Percentiles rank a stretch among this genome's conserved stretches.
phyloP scores from a whole-genome alignment of 2,797 vertebrate species.

The Scyliorhinus canicula region DNA sequence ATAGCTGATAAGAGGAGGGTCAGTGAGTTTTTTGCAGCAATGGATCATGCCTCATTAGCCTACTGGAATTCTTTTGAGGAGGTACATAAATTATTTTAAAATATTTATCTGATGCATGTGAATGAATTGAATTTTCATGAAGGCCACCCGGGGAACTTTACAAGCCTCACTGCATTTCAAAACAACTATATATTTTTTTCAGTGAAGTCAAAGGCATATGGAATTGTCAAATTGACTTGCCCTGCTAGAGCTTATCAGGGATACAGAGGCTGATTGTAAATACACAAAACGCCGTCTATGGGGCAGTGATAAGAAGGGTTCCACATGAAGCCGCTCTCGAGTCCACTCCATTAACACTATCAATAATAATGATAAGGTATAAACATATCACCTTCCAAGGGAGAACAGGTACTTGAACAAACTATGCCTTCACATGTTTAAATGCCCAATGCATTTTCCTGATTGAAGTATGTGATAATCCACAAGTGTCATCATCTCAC shows the following conservation, averaged over 20 bases:
- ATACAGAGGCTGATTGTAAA: not conserved
- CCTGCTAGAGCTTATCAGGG: not conserved
- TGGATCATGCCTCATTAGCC: not conserved
- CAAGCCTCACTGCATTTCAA: not conserved
- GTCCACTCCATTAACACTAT: not conserved
- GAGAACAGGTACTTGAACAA: not conserved
- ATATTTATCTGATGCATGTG: not conserved
- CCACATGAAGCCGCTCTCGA: not conserved
- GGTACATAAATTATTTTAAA: not conserved
- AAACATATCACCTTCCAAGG: not conserved
- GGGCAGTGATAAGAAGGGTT: not conserved
- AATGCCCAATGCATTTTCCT: not conserved
- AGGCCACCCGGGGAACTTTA: no score
- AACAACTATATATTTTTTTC: not conserved
- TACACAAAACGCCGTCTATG: not conserved
- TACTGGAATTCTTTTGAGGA: conserved; percentile 16
- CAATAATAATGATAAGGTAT: not conserved
- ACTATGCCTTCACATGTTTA: not conserved
- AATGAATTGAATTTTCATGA: not conserved
- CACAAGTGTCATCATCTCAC: not conserved
- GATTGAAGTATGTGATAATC: not conserved
- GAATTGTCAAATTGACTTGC: not conserved
- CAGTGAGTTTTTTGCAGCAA: not conserved
- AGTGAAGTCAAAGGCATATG: not conserved
- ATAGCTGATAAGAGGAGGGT: not conserved